Evolutionary conservation across 2,797 vertebrate genomes (phyloP).

Genomic region (Megalops cyprinoides): DNA sequence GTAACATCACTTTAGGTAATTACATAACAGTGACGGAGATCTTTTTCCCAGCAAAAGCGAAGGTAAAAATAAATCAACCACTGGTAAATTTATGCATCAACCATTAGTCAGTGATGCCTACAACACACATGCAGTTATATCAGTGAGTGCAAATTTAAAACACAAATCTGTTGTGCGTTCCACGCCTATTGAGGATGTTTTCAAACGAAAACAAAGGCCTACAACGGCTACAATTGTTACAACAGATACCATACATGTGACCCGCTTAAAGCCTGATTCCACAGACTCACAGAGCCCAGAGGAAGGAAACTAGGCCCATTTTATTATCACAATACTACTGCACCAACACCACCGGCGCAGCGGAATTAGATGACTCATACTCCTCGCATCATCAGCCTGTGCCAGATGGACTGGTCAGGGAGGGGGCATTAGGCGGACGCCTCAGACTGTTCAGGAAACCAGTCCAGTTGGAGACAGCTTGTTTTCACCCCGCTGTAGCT

Average conservation of each 20-base stretch:
- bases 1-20: no score
- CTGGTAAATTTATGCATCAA: slow-evolving; percentile 11
- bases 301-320: neutral
- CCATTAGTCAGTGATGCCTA: no score
- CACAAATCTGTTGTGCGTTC: no score
- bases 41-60: neutral
- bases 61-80: neutral
- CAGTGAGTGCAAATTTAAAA: no score
- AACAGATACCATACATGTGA: neutral
- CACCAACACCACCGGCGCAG: neutral
- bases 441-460: slow-evolving; percentile 2
- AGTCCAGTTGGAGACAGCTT: neutral
- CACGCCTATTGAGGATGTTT: no score
- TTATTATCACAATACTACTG: neutral
- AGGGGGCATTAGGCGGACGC: neutral
- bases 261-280: neutral
- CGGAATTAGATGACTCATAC: slow-evolving; percentile 34
- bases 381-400: slow-evolving; percentile 22
- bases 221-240: neutral
- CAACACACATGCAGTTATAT: no score
- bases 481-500: neutral
- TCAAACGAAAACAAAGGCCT: no score
- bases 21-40: neutral
- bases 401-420: slow-evolving; percentile 32
- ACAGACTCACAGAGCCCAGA: neutral